Base-by-base conservation (phyloP, 2,113 vertebrate species). In the Sinocyclocheilus rhinocerous region DNA sequence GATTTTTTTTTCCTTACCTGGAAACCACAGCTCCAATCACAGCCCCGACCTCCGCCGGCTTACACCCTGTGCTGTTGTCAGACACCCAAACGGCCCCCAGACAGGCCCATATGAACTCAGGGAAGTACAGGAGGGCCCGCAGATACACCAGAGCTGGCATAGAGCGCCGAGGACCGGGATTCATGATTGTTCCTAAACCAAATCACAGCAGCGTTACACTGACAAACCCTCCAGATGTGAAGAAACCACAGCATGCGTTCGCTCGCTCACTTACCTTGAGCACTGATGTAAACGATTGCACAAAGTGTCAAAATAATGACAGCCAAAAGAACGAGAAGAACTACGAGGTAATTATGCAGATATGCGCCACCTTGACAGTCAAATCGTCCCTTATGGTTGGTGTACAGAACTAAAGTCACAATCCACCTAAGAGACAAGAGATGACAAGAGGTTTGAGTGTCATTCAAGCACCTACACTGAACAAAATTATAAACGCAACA, bases 61-160 rank as follows among this genome's bases (percentile, higher is more conserved):
- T 95, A 0, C 98, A 99, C 3, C 92, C 95, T n/a, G 92, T 76
- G 0, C 95, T 92, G 86, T 93, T 92, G 11, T 96, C 93, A 0
- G 96, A 95, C 52, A 98, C 95, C 98, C 97, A 99, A 0, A 95
- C 76, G 0, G 96, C 95, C 67, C 98, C 98, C 20, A 98, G 85
- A 39, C 96, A 92, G 4, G 97, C 98, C 97, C 98, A 99, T 78
- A 96, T 89, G 75, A 97, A 91, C 90, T 99, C 98, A 0, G 98
- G 98, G 33, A 98, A 3, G 77, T 95, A 99, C 9, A 99, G 96
- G 0, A 96, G 59, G 0, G 97, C 94, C 0, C 98, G 97, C 81
- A 96, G 20, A 84, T 99, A 99, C 33, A 99, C 95, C 81, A 99
- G 94, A 0, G 94, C 95, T 0, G 96, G 93, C 93, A 99, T 96